A percentile compares a stretch with the other conserved stretches of the same genome.
Conservation (phyloP, 1,140 invertebrate genomes). For the Heliconius melpomene region DNA sequence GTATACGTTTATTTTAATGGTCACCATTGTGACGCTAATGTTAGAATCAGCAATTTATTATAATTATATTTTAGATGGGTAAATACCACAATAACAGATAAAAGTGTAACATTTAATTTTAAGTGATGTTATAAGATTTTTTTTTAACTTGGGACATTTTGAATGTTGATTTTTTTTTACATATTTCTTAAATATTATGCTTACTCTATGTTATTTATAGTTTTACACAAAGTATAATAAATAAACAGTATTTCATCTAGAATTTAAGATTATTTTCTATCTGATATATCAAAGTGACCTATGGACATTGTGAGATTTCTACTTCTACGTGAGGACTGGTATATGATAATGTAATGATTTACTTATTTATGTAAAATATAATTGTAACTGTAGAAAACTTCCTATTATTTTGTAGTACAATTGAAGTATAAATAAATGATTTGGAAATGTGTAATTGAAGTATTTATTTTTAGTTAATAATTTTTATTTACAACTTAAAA, state of each 20-base stretch:
- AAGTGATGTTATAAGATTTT: constrained; percentile 41
- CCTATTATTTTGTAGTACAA: constrained; percentile 82
- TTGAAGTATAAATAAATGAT: constrained; percentile 77
- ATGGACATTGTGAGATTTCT: constrained; percentile 50
- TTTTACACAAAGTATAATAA: constrained; percentile 68
- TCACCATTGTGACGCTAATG: constrained; percentile 72
- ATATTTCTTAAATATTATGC: constrained; percentile 53
- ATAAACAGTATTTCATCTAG: constrained; percentile 77
- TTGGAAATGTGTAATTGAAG: constrained; percentile 60
- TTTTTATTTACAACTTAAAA: neutral
- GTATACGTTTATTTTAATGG: constrained; percentile 78
- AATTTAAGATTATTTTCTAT: constrained; percentile 59
- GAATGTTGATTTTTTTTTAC: constrained; percentile 65
- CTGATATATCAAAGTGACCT: constrained; percentile 40
- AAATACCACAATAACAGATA: constrained; percentile 55
- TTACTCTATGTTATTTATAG: constrained; percentile 64
- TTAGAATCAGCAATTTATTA: constrained; percentile 65
- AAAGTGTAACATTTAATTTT: constrained; percentile 54
- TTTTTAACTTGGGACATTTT: constrained; percentile 48
- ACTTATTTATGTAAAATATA: constrained; percentile 76
- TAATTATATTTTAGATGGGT: constrained; percentile 60
- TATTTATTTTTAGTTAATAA: constrained; percentile 32
- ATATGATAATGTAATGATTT: constrained; percentile 61
- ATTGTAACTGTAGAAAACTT: constrained; percentile 78
- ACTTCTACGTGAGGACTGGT: constrained; percentile 60